Base-by-base conservation (phyloP, 2,888 invertebrate species). In the Herminia tarsipennalis region DNA sequence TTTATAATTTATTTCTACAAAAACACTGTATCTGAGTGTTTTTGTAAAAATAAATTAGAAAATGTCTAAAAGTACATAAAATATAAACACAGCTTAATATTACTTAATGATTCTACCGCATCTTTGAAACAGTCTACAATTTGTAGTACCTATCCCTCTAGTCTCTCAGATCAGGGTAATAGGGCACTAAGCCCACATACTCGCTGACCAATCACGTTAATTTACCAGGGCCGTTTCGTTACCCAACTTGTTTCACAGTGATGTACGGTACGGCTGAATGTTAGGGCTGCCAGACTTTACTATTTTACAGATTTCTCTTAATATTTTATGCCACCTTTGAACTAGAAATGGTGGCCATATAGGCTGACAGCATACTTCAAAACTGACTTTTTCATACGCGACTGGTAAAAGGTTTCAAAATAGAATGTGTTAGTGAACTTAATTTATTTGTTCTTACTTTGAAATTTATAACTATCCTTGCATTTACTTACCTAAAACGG, bases 131-230 rank as follows among this genome's bases (percentile, higher is more conserved):
- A 32, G 27, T 28, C 9, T 40, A 41, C 33, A 35, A n/a, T 37
- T 20, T 34, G 24, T 25, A 50, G 27, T 36, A 44, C 49, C 41
- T 1, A 25, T 12, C 30, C 45, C 8, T 32, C 16, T 30, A 16
- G 13, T 13, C 27, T 36, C 38, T 36, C 14, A 38, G 40, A 56
- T 56, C 44, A 36, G 28, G 42, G 35, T 47, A 56, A 62, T 33
- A 44, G 39, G 18, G 38, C 29, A 41, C 35, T 51, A 49, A 55
- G 34, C 53, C 41, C 35, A 49, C 48, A 53, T 43, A 45, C 42
- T 52, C 46, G 20, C 42, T 47, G 62, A 47, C 56, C 53, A 65
- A 65, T 61, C 51, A 52, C 64, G 45, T 58, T 58, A 56, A 61
- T 56, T 58, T 53, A 55, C 55, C 55, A 29, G 34, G 44, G 28